A percentile compares a stretch with the other conserved stretches of the same genome.
Conservation (phyloP, 1,140 invertebrate genomes). For the Odontomachus brunneus region DNA sequence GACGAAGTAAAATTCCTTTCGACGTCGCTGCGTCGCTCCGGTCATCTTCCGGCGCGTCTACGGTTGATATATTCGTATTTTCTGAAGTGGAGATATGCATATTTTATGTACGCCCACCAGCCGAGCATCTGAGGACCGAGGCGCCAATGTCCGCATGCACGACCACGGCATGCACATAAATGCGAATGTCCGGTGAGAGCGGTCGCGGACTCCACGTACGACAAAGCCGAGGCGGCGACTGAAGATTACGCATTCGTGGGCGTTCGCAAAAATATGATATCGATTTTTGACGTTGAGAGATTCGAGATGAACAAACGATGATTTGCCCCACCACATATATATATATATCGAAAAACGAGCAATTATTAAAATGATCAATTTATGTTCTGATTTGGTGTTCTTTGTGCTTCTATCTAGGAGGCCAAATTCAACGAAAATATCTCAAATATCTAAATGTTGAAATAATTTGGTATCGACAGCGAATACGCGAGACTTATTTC, state of each 20-base stretch:
- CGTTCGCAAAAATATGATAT: slow-evolving; percentile 1
- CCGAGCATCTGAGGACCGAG: slow-evolving; percentile 35
- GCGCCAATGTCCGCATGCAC: slow-evolving; percentile 54
- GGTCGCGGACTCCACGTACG: slow-evolving; percentile 7
- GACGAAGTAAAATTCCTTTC: slow-evolving; percentile 51
- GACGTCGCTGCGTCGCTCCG: slow-evolving; percentile 6
- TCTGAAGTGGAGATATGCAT: slow-evolving; percentile 44
- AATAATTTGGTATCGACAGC: no score
- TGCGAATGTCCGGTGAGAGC: slow-evolving; percentile 47
- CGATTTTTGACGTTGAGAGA: not conserved
- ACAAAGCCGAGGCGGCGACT: slow-evolving; percentile 9
- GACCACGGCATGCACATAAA: slow-evolving; percentile 47
- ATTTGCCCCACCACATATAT: no score
- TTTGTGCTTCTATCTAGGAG: no score
- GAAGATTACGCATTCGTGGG: not conserved
- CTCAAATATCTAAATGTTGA: no score
- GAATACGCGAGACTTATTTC: not conserved
- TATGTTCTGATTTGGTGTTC: no score
- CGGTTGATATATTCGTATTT: slow-evolving; percentile 51
- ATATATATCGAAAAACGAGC: no score
- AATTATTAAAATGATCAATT: no score
- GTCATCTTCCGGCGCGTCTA: slow-evolving; percentile 37
- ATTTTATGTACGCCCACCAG: slow-evolving; percentile 28
- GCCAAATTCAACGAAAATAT: not conserved
- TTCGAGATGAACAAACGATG: no score